phyloP scores from a whole-genome alignment of 2,888 invertebrate species.

The Drosophila subsilvestris region DNA sequence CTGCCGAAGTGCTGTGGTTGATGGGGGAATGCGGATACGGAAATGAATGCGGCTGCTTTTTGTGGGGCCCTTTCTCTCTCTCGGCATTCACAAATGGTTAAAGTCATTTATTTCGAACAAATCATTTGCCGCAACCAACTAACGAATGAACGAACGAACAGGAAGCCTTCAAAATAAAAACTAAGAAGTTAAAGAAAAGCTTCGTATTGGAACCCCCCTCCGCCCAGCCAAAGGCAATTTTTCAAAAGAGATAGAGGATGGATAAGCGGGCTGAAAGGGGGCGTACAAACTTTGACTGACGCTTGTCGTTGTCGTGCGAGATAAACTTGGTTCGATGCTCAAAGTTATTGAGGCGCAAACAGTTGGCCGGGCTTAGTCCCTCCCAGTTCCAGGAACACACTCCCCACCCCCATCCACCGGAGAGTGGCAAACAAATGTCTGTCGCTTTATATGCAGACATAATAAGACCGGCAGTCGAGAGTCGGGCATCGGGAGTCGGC shows the following conservation, averaged over 20 bases:
- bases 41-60: slow-evolving; percentile 38
- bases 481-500: not conserved
- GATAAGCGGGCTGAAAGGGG: not conserved
- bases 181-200: slow-evolving; percentile 61
- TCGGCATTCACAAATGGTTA: slow-evolving; percentile 67
- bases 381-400: not conserved
- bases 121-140: slow-evolving; percentile 61
- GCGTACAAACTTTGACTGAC: slow-evolving; percentile 72
- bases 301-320: slow-evolving; percentile 64
- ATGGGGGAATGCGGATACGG: slow-evolving; percentile 47
- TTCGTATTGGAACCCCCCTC: slow-evolving; percentile 16
- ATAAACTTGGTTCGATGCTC: slow-evolving; percentile 71
- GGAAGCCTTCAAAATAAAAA: slow-evolving; percentile 24
- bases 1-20: slow-evolving; percentile 67
- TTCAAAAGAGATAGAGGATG: slow-evolving; percentile 49
- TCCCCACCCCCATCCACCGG: too few species aligned
- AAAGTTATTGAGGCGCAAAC: slow-evolving; percentile 77
- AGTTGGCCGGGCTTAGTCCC: slow-evolving; percentile 47
- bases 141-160: slow-evolving; percentile 37
- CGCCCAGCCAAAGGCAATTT: slow-evolving; percentile 59
- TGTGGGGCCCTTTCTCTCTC: slow-evolving; percentile 36
- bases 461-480: slow-evolving; percentile 35
- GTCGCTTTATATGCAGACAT: slow-evolving; percentile 63
- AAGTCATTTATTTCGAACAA: slow-evolving; percentile 77
- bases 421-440: slow-evolving; percentile 51